Percentiles rank a stretch among this genome's conserved stretches.
Conservation (phyloP, 2,888 invertebrate genomes). For the Erebia palarica region DNA sequence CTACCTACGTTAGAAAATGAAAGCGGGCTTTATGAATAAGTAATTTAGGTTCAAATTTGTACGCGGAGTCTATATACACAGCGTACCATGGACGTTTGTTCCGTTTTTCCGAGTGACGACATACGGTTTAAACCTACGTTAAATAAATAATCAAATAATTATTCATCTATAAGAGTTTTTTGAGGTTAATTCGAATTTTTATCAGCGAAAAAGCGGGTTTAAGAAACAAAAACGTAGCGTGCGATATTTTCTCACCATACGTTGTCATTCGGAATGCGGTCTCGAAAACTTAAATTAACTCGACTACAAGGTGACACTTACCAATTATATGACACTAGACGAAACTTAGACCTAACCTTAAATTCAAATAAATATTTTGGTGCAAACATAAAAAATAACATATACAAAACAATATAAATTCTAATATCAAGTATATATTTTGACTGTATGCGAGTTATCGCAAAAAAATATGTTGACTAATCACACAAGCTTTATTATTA, state of each 20-base stretch:
- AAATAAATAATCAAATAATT: conserved; percentile 46
- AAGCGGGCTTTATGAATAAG: conserved; percentile 76
- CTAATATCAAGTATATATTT: conserved; percentile 54
- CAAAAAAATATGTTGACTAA: conserved; percentile 69
- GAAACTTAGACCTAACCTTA: conserved; percentile 76
- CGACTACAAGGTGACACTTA: conserved; percentile 79
- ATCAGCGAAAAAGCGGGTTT: conserved; percentile 31
- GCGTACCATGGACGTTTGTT: conserved; percentile 82
- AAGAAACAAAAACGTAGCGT: conserved; percentile 41
- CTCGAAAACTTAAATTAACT: conserved; percentile 75
- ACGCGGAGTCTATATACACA: conserved; percentile 81
- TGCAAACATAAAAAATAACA: conserved; percentile 66
- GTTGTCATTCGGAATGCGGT: conserved; percentile 62
- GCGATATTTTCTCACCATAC: conserved; percentile 47
- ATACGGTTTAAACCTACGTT: conserved; percentile 48
- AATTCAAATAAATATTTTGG: conserved; percentile 74
- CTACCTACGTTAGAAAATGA: conserved; percentile 81
- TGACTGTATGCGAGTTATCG: conserved; percentile 72
- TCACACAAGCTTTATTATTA: conserved; percentile 70
- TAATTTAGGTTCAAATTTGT: conserved; percentile 78
- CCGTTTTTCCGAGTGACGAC: conserved; percentile 61
- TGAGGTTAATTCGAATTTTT: conserved; percentile 39
- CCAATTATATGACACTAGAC: conserved; percentile 76
- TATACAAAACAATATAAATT: conserved; percentile 61
- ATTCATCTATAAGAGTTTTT: conserved; percentile 45